Base-by-base conservation (phyloP, 1,140 invertebrate species). In the Heliconius eleuchia region DNA sequence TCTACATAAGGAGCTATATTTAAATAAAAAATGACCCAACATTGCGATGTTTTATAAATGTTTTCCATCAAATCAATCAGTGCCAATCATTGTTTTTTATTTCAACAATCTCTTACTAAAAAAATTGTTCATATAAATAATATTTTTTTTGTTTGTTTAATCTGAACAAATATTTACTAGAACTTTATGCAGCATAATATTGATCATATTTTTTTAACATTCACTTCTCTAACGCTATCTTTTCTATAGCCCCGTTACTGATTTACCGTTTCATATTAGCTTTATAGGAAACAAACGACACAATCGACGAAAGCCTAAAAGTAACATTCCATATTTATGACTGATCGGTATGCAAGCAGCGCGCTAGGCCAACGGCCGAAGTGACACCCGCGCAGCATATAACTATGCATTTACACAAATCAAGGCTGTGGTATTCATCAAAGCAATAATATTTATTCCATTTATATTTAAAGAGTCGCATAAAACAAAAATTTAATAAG, bases 251-350 rank as follows among this genome's bases (percentile, higher is more conserved):
- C 23, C 60, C 60, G 60, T 66, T 66, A 66, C 60, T 30, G 23
- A 66, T 57, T 34, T 76, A 52, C 82, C 82, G 82, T 83, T 83
- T 74, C 34, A 19, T 57, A 66, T 37, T 73, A 78, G 73, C 72
- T 39, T 57, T 75, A 78, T 72, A 82, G 78, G 77, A 73, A 66
- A 57, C 57, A 78, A 71, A 37, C 50, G 75, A 71, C 72, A 71
- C 71, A 60, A 80, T 23, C 23, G 23, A 23, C 73, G 77, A 82
- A 82, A 80, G 79, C 71, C 70, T 77, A 71, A 77, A 80, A 75
- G 77, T 79, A 74, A 75, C 81, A 60, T 73, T 80, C 74, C 77
- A 93, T 92, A 92, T 91, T 91, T 89, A 92, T 93, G 86, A 78
- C 74, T 75, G 77, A 75, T 89, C 81, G 83, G 89, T 87, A 91